phyloP scores from a whole-genome alignment of 2,113 vertebrate genomes.

The Sarotherodon lohbergeri region DNA sequence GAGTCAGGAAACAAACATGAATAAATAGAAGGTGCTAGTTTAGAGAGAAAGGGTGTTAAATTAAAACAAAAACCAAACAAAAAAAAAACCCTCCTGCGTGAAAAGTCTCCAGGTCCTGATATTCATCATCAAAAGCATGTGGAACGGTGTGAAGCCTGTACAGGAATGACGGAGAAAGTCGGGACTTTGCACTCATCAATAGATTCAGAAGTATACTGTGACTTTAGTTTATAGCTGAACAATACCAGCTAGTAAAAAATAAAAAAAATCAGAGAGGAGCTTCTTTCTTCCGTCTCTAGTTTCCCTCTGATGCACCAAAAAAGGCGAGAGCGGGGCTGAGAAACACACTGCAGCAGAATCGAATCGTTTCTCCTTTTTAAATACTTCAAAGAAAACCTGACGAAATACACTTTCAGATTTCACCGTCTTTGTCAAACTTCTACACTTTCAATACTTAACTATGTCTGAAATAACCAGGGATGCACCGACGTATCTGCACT shows the following conservation, averaged over 20 bases:
- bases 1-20: slow-evolving; percentile 59
- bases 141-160: slow-evolving; percentile 49
- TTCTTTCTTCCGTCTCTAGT: slow-evolving; percentile 26
- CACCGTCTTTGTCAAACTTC: slow-evolving; percentile 30
- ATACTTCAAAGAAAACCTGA: background rate
- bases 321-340: slow-evolving; percentile 26
- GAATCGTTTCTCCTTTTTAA: slow-evolving; percentile 17
- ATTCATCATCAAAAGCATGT: background rate
- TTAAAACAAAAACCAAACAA: slow-evolving; percentile 26
- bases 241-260: slow-evolving; percentile 66
- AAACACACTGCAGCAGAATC: slow-evolving; percentile 43
- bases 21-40: slow-evolving; percentile 96
- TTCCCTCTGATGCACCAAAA: background rate
- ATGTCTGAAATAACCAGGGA: slow-evolving; percentile 16
- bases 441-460: background rate
- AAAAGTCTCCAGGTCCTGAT: slow-evolving; percentile 25
- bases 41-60: slow-evolving; percentile 68
- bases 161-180: slow-evolving; percentile 65
- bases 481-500: background rate
- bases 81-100: slow-evolving; percentile 12
- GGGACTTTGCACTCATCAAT: slow-evolving; percentile 67
- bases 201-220: slow-evolving; percentile 83
- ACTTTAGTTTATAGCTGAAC: slow-evolving; percentile 76
- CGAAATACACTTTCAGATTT: background rate
- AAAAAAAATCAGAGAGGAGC: slow-evolving; percentile 53